These are phyloP conservation scores for Invenusta paracnida DNA, from an alignment of 2,888 invertebrate genomes.

Conservation along the genomic window DNA sequence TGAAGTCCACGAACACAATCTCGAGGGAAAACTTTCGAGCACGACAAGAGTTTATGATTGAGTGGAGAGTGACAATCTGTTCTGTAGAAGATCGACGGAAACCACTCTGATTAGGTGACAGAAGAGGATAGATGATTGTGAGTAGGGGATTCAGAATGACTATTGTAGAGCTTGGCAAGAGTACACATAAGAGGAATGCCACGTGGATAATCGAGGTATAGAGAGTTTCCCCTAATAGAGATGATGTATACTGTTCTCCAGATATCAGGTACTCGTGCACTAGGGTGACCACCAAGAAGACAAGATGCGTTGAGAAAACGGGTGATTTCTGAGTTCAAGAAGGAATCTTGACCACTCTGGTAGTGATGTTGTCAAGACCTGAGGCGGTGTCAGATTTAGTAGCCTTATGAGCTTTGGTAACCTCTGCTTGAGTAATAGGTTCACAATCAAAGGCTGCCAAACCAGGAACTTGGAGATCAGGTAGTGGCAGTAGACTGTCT, in stretches of 20 bases:
- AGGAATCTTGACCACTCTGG: not conserved
- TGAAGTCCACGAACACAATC: not conserved
- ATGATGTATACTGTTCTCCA: not conserved
- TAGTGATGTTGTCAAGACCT: not conserved
- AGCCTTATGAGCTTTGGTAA: not conserved
- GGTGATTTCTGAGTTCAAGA: not conserved
- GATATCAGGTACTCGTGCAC: not conserved
- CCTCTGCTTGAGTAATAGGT: constrained; percentile 23
- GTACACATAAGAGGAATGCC: constrained; percentile 13
- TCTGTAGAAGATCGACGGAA: constrained; percentile 5
- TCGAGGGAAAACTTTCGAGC: not conserved
- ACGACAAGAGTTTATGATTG: not conserved
- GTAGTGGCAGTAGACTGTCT: not conserved
- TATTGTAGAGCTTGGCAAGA: constrained; percentile 18
- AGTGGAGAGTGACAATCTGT: not conserved
- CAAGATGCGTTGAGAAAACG: not conserved
- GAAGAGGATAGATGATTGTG: not conserved
- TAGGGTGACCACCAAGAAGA: not conserved
- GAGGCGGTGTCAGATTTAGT: not conserved
- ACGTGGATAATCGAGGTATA: not conserved
- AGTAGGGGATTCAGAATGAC: constrained; percentile 12
- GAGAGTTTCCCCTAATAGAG: not conserved
- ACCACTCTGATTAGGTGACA: constrained; percentile 29
- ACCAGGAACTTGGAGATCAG: constrained; percentile 18
- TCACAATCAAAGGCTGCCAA: constrained; percentile 17